Evolutionary conservation across 2,797 vertebrate genomes (phyloP).

Genomic region (Psittacula echo): DNA sequence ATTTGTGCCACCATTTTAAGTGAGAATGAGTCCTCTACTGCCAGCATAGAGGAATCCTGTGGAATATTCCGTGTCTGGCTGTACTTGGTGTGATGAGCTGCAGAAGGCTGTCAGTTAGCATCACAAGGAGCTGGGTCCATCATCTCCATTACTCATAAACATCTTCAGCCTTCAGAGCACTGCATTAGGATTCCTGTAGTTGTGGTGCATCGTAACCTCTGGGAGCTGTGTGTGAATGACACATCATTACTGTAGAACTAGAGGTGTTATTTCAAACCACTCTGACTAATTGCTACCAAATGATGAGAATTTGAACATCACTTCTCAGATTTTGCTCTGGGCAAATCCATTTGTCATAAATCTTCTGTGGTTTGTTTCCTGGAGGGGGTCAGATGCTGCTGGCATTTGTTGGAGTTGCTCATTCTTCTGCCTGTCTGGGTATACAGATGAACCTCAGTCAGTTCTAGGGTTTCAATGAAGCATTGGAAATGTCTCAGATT

Average conservation of each 20-base stretch:
- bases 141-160: neutral
- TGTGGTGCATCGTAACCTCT: rapidly evolving
- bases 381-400: neutral
- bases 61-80: neutral
- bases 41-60: neutral
- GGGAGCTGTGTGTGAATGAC: neutral
- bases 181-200: neutral
- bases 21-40: neutral
- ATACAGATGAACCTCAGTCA: neutral
- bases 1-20: neutral
- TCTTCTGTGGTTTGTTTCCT: neutral
- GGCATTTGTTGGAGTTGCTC: rapidly evolving
- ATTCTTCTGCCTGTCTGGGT: neutral
- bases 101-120: no score
- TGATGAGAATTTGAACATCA: neutral
- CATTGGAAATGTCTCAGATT: neutral
- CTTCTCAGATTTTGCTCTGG: neutral
- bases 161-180: neutral
- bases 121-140: neutral
- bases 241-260: neutral
- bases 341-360: neutral
- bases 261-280: neutral
- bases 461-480: neutral
- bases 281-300: neutral
- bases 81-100: neutral